These are phyloP conservation scores for Collichthys lucidus DNA, from an alignment of 2,113 vertebrate genomes.

Conservation along the genomic window DNA sequence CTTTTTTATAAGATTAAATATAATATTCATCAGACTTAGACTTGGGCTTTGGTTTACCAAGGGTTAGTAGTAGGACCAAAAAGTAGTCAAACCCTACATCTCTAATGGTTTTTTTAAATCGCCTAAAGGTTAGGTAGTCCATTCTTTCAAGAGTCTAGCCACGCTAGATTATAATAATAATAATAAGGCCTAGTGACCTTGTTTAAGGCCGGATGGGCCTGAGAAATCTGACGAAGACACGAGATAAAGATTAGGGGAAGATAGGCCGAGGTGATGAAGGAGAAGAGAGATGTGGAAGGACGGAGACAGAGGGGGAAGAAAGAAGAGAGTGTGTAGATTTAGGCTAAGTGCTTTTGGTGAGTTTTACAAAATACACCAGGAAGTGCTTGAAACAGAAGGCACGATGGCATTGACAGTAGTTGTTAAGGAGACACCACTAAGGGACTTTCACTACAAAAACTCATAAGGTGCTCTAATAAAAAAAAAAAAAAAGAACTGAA, in stretches of 20 bases:
- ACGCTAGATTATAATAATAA: slow-evolving; percentile 35
- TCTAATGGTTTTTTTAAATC: slow-evolving; percentile 34
- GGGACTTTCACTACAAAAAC: slow-evolving; percentile 77
- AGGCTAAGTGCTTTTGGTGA: slow-evolving; percentile 87
- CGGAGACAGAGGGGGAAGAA: slow-evolving; percentile 23
- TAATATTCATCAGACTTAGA: slow-evolving; percentile 44
- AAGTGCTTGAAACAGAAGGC: slow-evolving; percentile 89
- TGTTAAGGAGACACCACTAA: slow-evolving; percentile 83
- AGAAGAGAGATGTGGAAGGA: slow-evolving; percentile 2
- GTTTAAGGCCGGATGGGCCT: slow-evolving; percentile 62
- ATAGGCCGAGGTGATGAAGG: slow-evolving; percentile 33
- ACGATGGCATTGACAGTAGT: slow-evolving; percentile 85
- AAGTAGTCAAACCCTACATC: slow-evolving; percentile 40
- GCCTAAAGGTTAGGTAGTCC: slow-evolving; percentile 54
- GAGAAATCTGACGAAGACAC: slow-evolving; percentile 12
- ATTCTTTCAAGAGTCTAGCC: slow-evolving; percentile 51
- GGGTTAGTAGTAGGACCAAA: slow-evolving; percentile 60
- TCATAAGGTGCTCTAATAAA: slow-evolving; percentile 83
- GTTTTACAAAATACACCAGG: slow-evolving; percentile 86
- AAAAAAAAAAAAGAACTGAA: slow-evolving; percentile 59
- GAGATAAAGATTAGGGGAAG: slow-evolving; percentile 35
- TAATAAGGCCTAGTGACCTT: slow-evolving; percentile 55
- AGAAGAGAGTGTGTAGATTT: slow-evolving; percentile 58
- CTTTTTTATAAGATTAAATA: slow-evolving; percentile 58
- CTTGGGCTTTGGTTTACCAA: slow-evolving; percentile 76